Conservation (phyloP, 2,113 vertebrate species). For the Corapipo altera region DNA sequence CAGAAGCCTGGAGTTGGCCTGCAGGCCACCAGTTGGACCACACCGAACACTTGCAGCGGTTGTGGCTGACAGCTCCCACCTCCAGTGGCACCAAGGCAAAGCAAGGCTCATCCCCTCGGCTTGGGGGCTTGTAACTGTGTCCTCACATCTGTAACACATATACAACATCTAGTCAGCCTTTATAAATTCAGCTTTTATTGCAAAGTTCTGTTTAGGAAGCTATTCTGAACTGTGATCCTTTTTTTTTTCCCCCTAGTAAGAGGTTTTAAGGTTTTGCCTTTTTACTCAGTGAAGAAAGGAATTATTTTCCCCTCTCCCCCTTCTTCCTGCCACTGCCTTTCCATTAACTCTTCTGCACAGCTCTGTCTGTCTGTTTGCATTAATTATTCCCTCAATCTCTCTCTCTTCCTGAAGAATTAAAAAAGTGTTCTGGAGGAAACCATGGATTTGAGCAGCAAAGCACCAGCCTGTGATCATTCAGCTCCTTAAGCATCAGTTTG, state of each 20-base stretch:
- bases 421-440: background rate
- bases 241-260: background rate
- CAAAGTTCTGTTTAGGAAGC: background rate
- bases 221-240: background rate
- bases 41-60: background rate
- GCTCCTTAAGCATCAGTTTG: background rate
- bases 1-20: background rate
- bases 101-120: background rate
- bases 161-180: background rate
- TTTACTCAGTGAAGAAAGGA: background rate
- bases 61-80: background rate
- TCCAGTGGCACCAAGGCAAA: background rate
- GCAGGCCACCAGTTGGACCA: background rate
- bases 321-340: background rate
- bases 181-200: background rate
- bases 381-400: background rate
- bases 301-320: background rate
- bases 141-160: background rate
- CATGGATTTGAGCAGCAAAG: background rate
- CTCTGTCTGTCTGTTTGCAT: background rate
- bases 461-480: background rate
- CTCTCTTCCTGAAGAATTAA: background rate
- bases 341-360: background rate
- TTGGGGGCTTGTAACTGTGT: background rate
- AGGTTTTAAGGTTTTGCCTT: background rate